A percentile compares a stretch with the other conserved stretches of the same genome.
Conservation (phyloP, 2,888 invertebrate species). For the Trissoscelio sp. region DNA sequence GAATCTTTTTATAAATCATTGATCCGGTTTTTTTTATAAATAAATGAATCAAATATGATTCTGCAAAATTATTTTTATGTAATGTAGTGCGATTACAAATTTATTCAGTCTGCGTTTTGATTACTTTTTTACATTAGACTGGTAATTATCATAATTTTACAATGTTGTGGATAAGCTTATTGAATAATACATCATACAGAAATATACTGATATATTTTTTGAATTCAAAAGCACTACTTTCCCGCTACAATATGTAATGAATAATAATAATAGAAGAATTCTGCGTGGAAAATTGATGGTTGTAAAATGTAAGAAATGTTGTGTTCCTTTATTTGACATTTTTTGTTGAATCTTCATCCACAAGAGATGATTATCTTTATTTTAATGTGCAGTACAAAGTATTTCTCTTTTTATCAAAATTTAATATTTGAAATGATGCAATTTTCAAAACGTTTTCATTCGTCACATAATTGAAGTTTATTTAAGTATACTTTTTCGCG, state of each 20-base stretch:
- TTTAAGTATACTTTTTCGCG: background rate
- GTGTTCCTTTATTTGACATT: no score
- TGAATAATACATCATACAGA: constrained; percentile 18
- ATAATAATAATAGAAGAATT: constrained; percentile 14
- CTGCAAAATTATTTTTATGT: background rate
- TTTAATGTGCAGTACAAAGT: background rate
- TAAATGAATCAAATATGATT: background rate
- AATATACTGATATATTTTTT: constrained; percentile 11
- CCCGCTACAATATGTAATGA: constrained; percentile 2
- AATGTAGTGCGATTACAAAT: background rate
- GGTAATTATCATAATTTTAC: constrained; percentile 12
- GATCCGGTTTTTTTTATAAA: no score
- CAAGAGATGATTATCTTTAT: background rate
- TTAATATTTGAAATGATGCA: background rate
- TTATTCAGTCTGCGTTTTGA: background rate
- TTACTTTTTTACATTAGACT: background rate
- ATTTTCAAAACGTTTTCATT: background rate
- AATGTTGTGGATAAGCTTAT: constrained; percentile 13
- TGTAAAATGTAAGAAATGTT: background rate
- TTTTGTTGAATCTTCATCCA: background rate
- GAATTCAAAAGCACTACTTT: constrained; percentile 9
- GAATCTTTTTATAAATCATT: no score
- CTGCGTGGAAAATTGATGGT: background rate
- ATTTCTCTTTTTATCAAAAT: background rate
- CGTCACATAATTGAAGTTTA: background rate